These are phyloP conservation scores for Stenodema calcarata DNA, from an alignment of 2,888 invertebrate species.

Conservation along the genomic window DNA sequence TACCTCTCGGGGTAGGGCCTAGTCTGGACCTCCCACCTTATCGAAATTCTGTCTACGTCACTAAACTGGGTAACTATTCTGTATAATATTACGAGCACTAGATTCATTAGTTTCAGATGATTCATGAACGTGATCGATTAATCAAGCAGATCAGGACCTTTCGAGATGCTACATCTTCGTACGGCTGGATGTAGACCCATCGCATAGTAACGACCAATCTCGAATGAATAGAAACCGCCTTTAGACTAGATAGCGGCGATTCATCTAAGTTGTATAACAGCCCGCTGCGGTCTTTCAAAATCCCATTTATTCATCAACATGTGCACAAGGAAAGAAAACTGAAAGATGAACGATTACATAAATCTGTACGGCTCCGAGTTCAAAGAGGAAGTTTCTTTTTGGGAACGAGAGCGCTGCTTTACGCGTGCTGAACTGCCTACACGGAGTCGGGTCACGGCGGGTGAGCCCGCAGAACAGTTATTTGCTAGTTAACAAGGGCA, in stretches of 20 bases:
- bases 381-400: background rate
- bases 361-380: background rate
- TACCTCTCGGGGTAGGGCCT: no score
- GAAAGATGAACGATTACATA: background rate
- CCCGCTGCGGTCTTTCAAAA: background rate
- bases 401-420: background rate
- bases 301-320: background rate
- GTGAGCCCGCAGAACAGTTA: slow-evolving; percentile 2
- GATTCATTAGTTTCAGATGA: no score
- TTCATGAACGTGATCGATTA: no score
- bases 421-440: slow-evolving; percentile 2
- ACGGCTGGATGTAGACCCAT: background rate
- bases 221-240: background rate
- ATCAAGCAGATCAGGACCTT: background rate
- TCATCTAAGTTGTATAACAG: background rate
- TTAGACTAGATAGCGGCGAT: background rate
- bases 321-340: background rate
- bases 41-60: no score
- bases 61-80: no score
- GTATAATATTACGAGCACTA: no score
- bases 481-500: background rate
- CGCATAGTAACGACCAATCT: background rate
- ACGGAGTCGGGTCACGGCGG: background rate
- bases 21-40: no score
- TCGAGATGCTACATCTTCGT: background rate